Evolutionary conservation across 1,140 invertebrate species (phyloP).

Genomic region (Drosophila kikkawai): DNA sequence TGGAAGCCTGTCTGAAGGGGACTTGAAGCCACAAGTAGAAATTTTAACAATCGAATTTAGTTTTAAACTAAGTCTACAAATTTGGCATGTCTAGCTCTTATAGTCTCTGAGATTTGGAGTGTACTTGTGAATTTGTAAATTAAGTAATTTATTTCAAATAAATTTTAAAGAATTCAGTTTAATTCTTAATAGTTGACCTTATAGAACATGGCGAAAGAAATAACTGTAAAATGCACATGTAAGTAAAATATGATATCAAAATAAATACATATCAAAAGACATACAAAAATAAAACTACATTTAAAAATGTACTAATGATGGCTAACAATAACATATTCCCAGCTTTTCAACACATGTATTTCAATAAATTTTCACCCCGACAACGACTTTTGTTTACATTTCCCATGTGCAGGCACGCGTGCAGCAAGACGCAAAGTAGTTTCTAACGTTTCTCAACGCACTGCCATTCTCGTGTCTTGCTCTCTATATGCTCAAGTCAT

Average conservation of each 20-base stretch:
- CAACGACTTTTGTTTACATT: constrained; percentile 14
- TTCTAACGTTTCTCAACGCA: constrained; percentile 1
- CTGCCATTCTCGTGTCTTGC: constrained; percentile 1
- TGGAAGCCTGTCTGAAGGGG: background rate
- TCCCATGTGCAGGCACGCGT: constrained; percentile 29
- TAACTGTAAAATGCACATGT: no score
- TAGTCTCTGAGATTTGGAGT: no score
- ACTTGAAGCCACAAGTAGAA: background rate
- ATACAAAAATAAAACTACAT: background rate
- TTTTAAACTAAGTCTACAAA: background rate
- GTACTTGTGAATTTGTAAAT: no score
- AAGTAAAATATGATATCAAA: no score
- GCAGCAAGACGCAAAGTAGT: constrained; percentile 8
- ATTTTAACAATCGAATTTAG: background rate
- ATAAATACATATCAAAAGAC: no score
- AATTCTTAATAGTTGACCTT: no score
- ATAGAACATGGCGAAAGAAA: no score
- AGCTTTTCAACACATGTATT: background rate
- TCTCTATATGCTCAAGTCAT: constrained; percentile 44
- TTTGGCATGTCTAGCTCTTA: no score
- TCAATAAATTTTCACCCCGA: background rate
- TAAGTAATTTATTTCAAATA: no score
- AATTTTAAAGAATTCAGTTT: no score
- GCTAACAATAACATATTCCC: constrained; percentile 1
- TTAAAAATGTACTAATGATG: background rate